phyloP scores from a whole-genome alignment of 2,888 invertebrate species.

The Pyrochroa serraticornis region DNA sequence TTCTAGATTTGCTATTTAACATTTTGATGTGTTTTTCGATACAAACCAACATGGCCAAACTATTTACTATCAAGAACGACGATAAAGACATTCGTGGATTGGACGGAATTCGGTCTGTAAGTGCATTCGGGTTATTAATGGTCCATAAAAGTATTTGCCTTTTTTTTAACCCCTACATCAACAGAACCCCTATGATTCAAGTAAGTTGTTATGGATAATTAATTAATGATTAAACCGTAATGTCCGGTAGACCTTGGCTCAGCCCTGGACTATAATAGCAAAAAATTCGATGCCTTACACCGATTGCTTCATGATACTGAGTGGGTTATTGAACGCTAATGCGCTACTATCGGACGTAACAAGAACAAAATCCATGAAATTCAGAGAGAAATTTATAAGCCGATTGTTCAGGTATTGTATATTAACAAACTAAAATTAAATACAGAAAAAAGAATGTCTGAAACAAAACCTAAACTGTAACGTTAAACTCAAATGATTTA shows the following conservation, averaged over 20 bases:
- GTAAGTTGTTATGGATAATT: slow-evolving; percentile 49
- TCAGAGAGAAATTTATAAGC: slow-evolving; percentile 60
- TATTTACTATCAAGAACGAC: slow-evolving; percentile 55
- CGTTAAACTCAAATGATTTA: not conserved
- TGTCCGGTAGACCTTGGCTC: slow-evolving; percentile 47
- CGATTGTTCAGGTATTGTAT: slow-evolving; percentile 63
- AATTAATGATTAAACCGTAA: not conserved
- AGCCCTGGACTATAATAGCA: slow-evolving; percentile 66
- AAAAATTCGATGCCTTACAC: slow-evolving; percentile 68
- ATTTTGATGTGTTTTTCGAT: slow-evolving; percentile 61
- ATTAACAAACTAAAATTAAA: not conserved
- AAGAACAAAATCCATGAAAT: slow-evolving; percentile 59
- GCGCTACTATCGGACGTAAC: slow-evolving; percentile 63
- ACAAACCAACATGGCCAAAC: slow-evolving; percentile 59
- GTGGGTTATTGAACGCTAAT: slow-evolving; percentile 65
- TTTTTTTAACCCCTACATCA: slow-evolving; percentile 65
- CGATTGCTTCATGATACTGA: slow-evolving; percentile 66
- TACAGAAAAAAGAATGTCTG: not conserved
- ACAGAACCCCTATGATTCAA: slow-evolving; percentile 63
- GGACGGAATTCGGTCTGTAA: slow-evolving; percentile 63
- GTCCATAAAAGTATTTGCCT: slow-evolving; percentile 67
- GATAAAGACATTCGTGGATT: slow-evolving; percentile 60
- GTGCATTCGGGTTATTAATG: slow-evolving; percentile 62
- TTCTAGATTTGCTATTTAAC: not conserved
- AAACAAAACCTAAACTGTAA: not conserved